phyloP scores from a whole-genome alignment of 92 coral and sea anemone species.

The Bergia puertoricense region DNA sequence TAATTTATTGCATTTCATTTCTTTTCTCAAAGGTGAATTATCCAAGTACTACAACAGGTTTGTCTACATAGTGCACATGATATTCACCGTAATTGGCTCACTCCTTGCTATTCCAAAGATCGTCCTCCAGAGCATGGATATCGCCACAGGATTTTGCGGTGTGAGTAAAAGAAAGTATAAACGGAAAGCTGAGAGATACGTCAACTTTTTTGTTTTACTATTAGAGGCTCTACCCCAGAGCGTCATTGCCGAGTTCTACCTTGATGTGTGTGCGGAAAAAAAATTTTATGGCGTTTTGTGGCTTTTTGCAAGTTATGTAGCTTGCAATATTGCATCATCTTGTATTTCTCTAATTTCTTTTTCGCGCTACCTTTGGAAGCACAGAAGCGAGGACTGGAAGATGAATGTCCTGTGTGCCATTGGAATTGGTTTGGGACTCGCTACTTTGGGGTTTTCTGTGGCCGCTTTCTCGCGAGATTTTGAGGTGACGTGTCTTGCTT shows the following conservation, averaged over 20 bases:
- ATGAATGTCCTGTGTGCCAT: not conserved
- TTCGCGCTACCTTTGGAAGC: not conserved
- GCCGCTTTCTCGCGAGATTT: not conserved
- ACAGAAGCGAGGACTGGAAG: not conserved
- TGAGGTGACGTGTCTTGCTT: not conserved
- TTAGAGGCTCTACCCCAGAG: not conserved
- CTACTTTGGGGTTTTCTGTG: not conserved
- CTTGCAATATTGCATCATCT: not conserved
- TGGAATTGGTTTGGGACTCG: not conserved
- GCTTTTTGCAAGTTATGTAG: not conserved
- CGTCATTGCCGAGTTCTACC: not conserved
- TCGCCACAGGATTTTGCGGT: not conserved
- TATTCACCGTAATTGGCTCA: not conserved
- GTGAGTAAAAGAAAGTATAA: not conserved
- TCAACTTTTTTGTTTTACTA: not conserved
- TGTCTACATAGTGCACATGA: not conserved
- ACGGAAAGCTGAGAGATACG: not conserved
- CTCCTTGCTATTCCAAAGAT: not conserved
- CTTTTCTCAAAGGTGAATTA: not conserved
- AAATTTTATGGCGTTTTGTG: not conserved
- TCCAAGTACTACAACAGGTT: not conserved
- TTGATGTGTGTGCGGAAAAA: not conserved
- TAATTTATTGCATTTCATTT: not conserved
- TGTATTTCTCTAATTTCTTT: not conserved
- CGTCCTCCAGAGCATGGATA: not conserved